Percentiles rank a stretch among this genome's conserved stretches.
Conservation (phyloP, 2,888 invertebrate genomes). For the Ametastegia equiseti region DNA sequence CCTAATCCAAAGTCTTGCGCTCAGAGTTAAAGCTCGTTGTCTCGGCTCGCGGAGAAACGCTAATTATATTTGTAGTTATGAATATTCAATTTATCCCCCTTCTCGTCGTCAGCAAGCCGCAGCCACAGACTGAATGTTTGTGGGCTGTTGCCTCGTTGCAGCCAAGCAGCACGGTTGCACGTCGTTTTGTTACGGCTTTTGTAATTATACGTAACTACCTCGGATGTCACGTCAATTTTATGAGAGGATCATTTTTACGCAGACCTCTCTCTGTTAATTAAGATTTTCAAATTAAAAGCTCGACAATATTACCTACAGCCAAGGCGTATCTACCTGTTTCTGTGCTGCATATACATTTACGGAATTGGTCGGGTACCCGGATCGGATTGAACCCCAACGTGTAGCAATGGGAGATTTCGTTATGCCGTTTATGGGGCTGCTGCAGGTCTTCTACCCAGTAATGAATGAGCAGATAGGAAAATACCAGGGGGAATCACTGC, state of each 20-base stretch:
- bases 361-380: constrained; percentile 8
- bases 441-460: not conserved
- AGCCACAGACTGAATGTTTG: not conserved
- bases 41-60: constrained; percentile 27
- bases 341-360: not conserved
- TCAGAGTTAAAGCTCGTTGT: constrained; percentile 25
- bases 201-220: constrained; percentile 47
- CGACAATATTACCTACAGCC: not conserved
- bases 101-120: constrained; percentile 5
- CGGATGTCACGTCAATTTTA: constrained; percentile 46
- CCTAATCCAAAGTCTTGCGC: constrained; percentile 27
- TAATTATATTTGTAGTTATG: constrained; percentile 48
- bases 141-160: not conserved
- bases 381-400: not conserved
- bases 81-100: constrained; percentile 43
- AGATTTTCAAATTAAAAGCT: constrained; percentile 45
- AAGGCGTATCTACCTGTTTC: not conserved
- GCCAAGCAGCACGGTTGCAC: constrained; percentile 29
- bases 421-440: not conserved
- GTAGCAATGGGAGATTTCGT: not conserved
- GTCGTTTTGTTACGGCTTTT: constrained; percentile 46
- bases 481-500: not conserved
- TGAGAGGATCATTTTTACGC: constrained; percentile 33
- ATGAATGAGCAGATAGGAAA: not conserved
- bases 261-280: constrained; percentile 19